These are phyloP conservation scores for Cydia fagiglandana DNA, from an alignment of 1,140 invertebrate species.

Conservation along the genomic window DNA sequence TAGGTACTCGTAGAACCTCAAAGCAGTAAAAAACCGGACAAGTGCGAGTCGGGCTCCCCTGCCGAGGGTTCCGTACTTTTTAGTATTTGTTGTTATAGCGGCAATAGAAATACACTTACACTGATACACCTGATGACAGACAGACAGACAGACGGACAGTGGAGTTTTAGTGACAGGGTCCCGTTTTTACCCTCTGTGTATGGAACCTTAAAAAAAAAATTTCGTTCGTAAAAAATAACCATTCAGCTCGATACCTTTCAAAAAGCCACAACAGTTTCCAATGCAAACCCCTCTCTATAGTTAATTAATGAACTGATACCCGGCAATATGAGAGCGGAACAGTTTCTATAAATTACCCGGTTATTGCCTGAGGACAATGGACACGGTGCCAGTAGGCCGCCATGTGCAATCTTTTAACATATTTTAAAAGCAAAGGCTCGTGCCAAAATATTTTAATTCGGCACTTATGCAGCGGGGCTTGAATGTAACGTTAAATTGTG, in stretches of 20 bases:
- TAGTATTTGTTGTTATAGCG: too few species aligned
- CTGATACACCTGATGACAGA: too few species aligned
- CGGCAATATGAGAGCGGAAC: conserved; percentile 52
- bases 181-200: too few species aligned
- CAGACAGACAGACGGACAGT: too few species aligned
- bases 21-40: too few species aligned
- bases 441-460: conserved; percentile 65
- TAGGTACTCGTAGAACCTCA: too few species aligned
- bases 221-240: neutral
- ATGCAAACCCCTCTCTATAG: conserved; percentile 51
- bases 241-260: neutral
- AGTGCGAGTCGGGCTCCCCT: too few species aligned
- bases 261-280: conserved; percentile 35
- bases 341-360: conserved; percentile 58
- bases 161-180: too few species aligned
- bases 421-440: conserved; percentile 54
- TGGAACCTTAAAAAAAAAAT: too few species aligned
- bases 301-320: conserved; percentile 67
- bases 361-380: conserved; percentile 54
- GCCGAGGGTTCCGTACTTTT: too few species aligned
- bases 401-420: conserved; percentile 60
- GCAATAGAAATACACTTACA: too few species aligned
- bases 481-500: conserved; percentile 47
- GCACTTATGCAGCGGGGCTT: conserved; percentile 45
- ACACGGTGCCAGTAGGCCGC: conserved; percentile 46